Conservation (phyloP, 1,140 invertebrate genomes). For the Chymomyza costata region DNA sequence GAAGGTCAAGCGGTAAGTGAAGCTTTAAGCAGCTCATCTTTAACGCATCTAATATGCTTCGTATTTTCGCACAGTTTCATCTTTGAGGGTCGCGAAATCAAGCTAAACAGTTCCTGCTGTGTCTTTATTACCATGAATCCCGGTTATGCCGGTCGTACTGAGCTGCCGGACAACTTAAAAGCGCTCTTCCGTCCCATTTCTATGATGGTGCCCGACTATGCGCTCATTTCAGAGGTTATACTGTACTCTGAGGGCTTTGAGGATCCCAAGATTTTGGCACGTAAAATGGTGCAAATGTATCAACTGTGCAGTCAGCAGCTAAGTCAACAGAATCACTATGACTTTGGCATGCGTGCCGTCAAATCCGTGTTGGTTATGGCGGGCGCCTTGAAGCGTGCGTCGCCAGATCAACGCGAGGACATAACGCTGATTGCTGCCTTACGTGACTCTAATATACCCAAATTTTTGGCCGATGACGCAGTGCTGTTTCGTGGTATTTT, state of each 20-base stretch:
- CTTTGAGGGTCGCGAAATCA: conserved; percentile 93
- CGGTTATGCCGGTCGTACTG: conserved; percentile 91
- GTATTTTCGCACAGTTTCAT: conserved; percentile 78
- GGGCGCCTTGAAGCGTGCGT: conserved; percentile 88
- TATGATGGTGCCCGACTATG: conserved; percentile 96
- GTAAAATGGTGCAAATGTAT: conserved; percentile 95
- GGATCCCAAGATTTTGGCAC: conserved; percentile 87
- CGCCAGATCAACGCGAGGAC: conserved; percentile 88
- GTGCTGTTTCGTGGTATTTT: conserved; percentile 91
- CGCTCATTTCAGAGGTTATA: conserved; percentile 93
- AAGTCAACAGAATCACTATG: conserved; percentile 94
- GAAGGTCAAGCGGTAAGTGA: conserved; percentile 79
- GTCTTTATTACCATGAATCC: conserved; percentile 95
- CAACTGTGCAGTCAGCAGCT: conserved; percentile 93
- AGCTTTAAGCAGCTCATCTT: conserved; percentile 30
- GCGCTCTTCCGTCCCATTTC: conserved; percentile 91
- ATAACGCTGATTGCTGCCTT: conserved; percentile 88
- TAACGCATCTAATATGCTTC: neutral
- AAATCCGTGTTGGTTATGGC: conserved; percentile 88
- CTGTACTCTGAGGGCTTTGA: conserved; percentile 95
- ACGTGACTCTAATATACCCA: conserved; percentile 93
- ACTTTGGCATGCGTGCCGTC: conserved; percentile 91
- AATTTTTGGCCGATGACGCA: conserved; percentile 91
- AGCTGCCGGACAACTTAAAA: conserved; percentile 88
- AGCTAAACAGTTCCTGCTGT: conserved; percentile 88